phyloP scores from a whole-genome alignment of 2,113 vertebrate genomes.

The Apaloderma vittatum region DNA sequence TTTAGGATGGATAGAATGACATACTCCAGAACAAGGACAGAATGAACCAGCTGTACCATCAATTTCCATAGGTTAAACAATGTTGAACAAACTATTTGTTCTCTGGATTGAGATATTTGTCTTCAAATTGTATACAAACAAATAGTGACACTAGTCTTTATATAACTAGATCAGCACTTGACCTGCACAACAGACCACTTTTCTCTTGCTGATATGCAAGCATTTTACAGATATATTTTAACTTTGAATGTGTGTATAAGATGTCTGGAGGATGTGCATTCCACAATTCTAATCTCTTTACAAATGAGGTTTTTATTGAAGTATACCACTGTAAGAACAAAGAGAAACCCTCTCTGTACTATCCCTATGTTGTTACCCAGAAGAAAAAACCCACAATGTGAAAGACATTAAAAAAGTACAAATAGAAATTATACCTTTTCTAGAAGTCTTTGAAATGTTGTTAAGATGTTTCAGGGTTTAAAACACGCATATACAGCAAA shows the following conservation, averaged over 20 bases:
- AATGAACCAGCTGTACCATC: neutral
- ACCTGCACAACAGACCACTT: fast-evolving
- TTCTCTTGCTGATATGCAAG: neutral
- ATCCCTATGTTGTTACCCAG: neutral
- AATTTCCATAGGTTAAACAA: neutral
- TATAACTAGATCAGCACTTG: neutral
- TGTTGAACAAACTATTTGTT: neutral
- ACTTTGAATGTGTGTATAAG: neutral
- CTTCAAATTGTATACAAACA: neutral
- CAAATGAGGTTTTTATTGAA: neutral
- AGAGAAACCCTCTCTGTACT: neutral
- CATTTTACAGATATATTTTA: neutral
- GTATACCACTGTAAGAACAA: neutral
- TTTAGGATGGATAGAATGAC: neutral
- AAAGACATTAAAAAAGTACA: neutral
- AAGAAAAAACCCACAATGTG: neutral
- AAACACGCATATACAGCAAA: neutral
- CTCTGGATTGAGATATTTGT: neutral
- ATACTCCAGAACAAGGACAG: neutral
- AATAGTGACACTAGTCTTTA: neutral
- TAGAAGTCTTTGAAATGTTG: neutral
- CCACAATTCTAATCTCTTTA: neutral
- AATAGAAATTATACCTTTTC: neutral
- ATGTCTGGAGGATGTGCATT: neutral
- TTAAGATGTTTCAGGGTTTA: neutral